Evolutionary conservation across 2,797 vertebrate species (phyloP).

Genomic region (Cossypha niveicapilla): DNA sequence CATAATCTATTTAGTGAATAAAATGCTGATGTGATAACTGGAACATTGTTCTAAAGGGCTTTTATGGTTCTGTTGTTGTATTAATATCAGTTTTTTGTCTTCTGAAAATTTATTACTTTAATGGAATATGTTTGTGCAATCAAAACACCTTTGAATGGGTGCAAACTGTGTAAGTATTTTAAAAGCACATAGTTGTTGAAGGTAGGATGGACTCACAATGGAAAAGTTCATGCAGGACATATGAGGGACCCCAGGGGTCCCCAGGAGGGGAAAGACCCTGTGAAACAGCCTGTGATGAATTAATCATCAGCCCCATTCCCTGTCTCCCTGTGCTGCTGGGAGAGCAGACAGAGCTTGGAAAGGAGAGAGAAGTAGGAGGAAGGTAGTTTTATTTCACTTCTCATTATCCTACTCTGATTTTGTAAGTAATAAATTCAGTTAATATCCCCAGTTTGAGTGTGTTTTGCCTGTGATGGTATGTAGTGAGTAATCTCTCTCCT

Average conservation of each 20-base stretch:
- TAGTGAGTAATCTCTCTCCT: neutral
- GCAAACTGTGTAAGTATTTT: neutral
- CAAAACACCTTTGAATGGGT: neutral
- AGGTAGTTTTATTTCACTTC: neutral
- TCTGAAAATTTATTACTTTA: neutral
- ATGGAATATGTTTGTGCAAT: neutral
- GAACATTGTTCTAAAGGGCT: neutral
- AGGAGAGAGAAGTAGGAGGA: neutral
- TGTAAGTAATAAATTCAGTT: neutral
- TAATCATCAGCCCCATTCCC: neutral
- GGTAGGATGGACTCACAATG: neutral
- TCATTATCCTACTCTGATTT: neutral
- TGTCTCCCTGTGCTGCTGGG: neutral
- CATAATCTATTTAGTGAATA: neutral
- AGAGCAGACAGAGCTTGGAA: neutral
- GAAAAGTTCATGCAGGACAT: neutral
- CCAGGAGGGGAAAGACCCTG: neutral
- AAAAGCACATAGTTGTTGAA: neutral
- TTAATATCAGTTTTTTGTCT: neutral
- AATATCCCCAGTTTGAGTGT: fast-evolving
- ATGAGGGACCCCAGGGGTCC: neutral
- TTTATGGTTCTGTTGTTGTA: neutral
- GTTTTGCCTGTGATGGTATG: neutral
- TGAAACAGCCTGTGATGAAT: neutral
- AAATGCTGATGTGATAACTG: neutral